Evolutionary conservation across 2,797 vertebrate genomes (phyloP), one percentile per base, ranked within the genome.

Genomic region (Neosilurus hyrtlii): DNA sequence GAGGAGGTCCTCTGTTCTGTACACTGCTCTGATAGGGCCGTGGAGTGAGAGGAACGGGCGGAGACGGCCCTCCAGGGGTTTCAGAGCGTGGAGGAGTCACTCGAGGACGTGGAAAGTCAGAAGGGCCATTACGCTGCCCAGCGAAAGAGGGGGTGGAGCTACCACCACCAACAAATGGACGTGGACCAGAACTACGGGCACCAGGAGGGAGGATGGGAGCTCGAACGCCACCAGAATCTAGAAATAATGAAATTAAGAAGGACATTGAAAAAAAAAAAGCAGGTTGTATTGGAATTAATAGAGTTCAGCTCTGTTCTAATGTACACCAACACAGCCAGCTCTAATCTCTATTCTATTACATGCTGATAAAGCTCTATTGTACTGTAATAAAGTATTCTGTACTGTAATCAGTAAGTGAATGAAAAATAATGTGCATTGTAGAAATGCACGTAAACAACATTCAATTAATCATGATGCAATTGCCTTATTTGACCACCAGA

Each of bases 31-130:
- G 93, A 68, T 87, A 35, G 12, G 97, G 97, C 35, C 96, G 93
- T 0, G 97, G 97, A 0, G 96, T 96, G 83, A 90, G 97, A 79
- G 97, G 97, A 20, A 97, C 91, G 0, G 96, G 96, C 1, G 97
- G 96, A 22, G 96, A 96, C 0, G 93, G 93, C 0, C 91, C 90
- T 52, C 89, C 92, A 0, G 95, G 93, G 14, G 93, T 93, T 88
- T 95, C 97, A 1, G 93, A 93, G 86, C 95, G 93, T 37, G 92
- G 88, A 8, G 93, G 89, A 61, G 87, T 94, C 62, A 95, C 86
- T 7, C 96, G 95, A 61, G 89, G 93, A 85, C 94, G 95, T 26
- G 94, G 95, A 1, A 92, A 91, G 87, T 97, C 96, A 0, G 93
- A 92, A 18, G 87, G 91, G 0, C 87, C 86, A 83, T 87, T 91